A percentile compares a stretch with the other conserved stretches of the same genome.
Evolutionary conservation across 2,888 invertebrate species (phyloP).

Genomic region (Augochlorella aurata): DNA sequence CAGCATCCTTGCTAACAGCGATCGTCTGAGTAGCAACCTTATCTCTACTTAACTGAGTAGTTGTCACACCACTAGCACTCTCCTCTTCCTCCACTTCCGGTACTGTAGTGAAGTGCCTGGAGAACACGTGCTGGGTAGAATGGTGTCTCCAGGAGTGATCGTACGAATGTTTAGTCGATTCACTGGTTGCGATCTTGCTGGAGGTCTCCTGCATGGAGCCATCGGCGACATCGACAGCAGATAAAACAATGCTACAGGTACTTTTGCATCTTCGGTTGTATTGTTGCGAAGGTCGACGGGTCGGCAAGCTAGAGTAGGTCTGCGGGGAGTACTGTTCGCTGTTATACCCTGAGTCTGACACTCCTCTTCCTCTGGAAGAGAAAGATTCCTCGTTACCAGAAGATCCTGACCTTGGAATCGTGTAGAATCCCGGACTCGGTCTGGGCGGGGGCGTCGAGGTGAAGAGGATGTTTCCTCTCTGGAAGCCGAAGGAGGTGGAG

Average conservation of each 20-base stretch:
- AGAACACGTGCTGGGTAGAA: conserved; percentile 65
- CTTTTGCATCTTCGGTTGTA: conserved; percentile 85
- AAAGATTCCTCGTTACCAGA: conserved; percentile 59
- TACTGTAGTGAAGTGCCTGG: conserved; percentile 77
- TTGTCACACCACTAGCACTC: conserved; percentile 69
- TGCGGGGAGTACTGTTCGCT: conserved; percentile 83
- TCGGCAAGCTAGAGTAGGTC: conserved; percentile 77
- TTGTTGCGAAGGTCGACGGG: conserved; percentile 76
- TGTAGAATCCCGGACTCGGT: conserved; percentile 70
- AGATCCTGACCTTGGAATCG: conserved; percentile 70
- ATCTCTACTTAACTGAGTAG: conserved; percentile 78
- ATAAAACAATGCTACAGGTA: conserved; percentile 87
- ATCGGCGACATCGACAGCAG: conserved; percentile 81
- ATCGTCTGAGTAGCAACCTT: conserved; percentile 69
- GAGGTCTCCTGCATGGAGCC: conserved; percentile 56
- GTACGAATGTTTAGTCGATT: conserved; percentile 74
- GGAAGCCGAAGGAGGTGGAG: conserved; percentile 80
- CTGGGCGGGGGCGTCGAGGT: conserved; percentile 82
- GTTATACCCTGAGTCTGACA: conserved; percentile 83
- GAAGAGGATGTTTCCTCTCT: conserved; percentile 83
- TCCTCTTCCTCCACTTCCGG: conserved; percentile 81
- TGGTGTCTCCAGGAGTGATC: conserved; percentile 82
- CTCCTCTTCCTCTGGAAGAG: conserved; percentile 59
- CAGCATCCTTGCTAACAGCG: conserved; percentile 82
- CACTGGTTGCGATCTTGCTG: conserved; percentile 45